Evolutionary conservation across 1,140 invertebrate species (phyloP), one percentile per base, ranked within the genome.

Genomic region (Halesus radiatus): DNA sequence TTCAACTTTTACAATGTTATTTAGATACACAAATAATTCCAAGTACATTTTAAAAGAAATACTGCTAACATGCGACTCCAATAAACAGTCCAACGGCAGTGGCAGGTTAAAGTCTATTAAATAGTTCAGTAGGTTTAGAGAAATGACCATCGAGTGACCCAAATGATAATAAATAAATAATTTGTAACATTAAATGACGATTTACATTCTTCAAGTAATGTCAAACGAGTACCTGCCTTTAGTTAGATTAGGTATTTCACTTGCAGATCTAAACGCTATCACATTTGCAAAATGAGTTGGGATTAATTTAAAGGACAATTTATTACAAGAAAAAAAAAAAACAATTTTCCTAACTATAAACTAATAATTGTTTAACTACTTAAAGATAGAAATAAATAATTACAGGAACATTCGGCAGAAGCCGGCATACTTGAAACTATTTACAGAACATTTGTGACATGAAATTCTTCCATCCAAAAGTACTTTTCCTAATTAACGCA

Each of bases 391-490:
- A 80, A 83, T 83, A 82, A 82, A 82, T 82, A 83, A 83, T 66
- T 82, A 82, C 77, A 83, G 81, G 81, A 83, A 83, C 81, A 83
- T 83, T 80, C 73, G 81, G 78, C 81, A 32, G 20, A 37, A 80
- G 78, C 81, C 81, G 76, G 79, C 56, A 75, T 76, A 76, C 8
- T 58, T 37, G 70, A 76, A n/a, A 32, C 62, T 50, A 73, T 81
- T 75, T 81, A 78, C 80, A 81, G 29, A 32, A 18, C 3, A 20
- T 32, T 76, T 76, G 75, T 64, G 75, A 76, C 75, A 26, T 66
- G 56, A 60, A 66, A 66, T 32, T 66, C 62, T 66, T 66, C 29
- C 62, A 66, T 29, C 10, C 62, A 13, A n/a, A 66, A 66, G 62
- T 66, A 66, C 62, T 37, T 66, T 29, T 66, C 22, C 62, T n/a